Conservation (phyloP, 2,888 invertebrate species). For the Hyppa rectilinea region DNA sequence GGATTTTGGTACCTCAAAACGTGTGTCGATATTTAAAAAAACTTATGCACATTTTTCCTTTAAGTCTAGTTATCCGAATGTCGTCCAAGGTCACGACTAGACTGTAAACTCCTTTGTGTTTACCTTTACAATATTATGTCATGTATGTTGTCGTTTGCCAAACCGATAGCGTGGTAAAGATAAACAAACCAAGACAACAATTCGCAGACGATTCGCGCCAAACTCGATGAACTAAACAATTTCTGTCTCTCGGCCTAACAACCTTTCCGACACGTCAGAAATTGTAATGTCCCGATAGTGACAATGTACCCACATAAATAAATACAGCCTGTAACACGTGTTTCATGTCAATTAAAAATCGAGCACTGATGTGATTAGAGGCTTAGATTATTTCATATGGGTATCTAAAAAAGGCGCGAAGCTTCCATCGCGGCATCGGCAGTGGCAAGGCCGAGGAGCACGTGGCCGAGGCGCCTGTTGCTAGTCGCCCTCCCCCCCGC, state of each 20-base stretch:
- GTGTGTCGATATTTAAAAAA: conserved; percentile 19
- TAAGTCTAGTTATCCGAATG: conserved; percentile 2
- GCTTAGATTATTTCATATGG: conserved; percentile 69
- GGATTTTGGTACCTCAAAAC: conserved; percentile 40
- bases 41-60: conserved; percentile 9
- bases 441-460: conserved; percentile 88
- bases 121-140: conserved; percentile 42
- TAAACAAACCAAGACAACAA: conserved; percentile 54
- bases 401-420: conserved; percentile 88
- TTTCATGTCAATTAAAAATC: conserved; percentile 43
- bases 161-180: conserved; percentile 51
- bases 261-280: conserved; percentile 8
- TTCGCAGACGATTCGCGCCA: conserved; percentile 19
- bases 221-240: conserved; percentile 20
- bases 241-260: not conserved
- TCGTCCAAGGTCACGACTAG: conserved; percentile 32
- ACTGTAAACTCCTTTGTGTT: conserved; percentile 20
- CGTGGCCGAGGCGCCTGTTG: conserved; percentile 89
- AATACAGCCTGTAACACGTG: conserved; percentile 42
- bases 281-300: conserved; percentile 9
- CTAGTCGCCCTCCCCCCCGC: conserved; percentile 76
- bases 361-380: conserved; percentile 50
- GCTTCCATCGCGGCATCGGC: conserved; percentile 80
- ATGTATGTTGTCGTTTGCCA: conserved; percentile 44
- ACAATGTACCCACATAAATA: conserved; percentile 40